Conservation (phyloP, 2,113 vertebrate species). For the Catharus fuscescens region DNA sequence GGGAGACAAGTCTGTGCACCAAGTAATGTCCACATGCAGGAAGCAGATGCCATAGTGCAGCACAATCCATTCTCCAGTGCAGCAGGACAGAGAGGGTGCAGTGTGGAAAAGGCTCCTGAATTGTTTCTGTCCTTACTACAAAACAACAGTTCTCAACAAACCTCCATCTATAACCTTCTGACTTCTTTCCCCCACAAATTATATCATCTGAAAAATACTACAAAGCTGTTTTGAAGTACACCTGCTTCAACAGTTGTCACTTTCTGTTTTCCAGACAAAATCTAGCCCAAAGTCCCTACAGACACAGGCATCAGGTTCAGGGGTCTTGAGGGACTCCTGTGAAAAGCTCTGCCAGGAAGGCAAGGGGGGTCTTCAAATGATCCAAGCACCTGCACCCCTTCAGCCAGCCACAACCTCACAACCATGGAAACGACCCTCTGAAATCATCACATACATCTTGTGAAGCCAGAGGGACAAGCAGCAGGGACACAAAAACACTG, state of each 20-base stretch:
- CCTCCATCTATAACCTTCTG: neutral
- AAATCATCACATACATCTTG: neutral
- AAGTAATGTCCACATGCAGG: neutral
- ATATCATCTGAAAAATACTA: neutral
- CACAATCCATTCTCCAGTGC: neutral
- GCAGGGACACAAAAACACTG: neutral
- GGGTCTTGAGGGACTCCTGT: neutral
- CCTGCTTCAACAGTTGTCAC: neutral
- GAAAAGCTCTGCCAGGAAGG: neutral
- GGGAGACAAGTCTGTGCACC: neutral
- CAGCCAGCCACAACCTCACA: neutral
- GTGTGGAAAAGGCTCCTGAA: neutral
- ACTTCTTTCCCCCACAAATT: neutral
- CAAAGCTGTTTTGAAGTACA: neutral
- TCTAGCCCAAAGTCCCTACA: neutral
- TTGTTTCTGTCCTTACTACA: neutral
- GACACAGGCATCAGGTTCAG: neutral
- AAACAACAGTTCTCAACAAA: neutral
- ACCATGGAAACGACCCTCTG: neutral
- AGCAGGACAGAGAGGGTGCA: neutral
- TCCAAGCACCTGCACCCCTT: fast-evolving
- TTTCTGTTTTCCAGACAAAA: neutral
- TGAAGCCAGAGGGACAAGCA: neutral
- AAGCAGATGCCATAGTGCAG: neutral
- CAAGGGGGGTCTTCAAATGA: neutral